Base-by-base conservation (phyloP, 2,113 vertebrate genomes). In the Uropsilus gracilis region DNA sequence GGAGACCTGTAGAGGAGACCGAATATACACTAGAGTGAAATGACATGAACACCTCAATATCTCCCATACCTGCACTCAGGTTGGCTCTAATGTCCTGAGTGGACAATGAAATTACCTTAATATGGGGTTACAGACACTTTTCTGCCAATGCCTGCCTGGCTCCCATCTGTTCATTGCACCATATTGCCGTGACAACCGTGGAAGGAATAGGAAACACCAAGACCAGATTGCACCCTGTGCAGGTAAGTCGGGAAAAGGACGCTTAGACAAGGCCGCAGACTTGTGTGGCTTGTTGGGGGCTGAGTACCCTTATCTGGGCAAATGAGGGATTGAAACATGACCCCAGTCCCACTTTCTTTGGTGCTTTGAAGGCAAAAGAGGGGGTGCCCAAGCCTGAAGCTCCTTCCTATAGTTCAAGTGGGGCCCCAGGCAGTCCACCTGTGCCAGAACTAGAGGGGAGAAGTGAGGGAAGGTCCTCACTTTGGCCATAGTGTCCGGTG, bases 141-240 rank as follows among this genome's bases (percentile, higher is more conserved):
- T 98, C 99, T 20, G 97, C 98, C 61, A 99, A 99, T 71, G 99
- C 99, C 94, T 99, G 99, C 63, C 98, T 99, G 80, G 98, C 99
- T 6, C 99, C 99, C 26, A 83, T 99, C 86, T 99, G 99, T 90
- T 98, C 99, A 32, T 96, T 99, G 42, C 98, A 99, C 95, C 98
- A 98, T 0, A 97, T 98, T 30, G 99, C 99, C 0, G 99, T 99
- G 96, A 99, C 99, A 1, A 99, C 99, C 0, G 99, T 99, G 94
- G 99, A 99, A 97, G 99, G 99, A 28, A 99, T 99, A 32, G 99
- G 99, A 93, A 99, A 98, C 50, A 99, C 99, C 72, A 99, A 99
- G 61, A 98, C 98, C 0, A 98, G 99, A 77, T 93, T 99, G n/a
- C 99, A 99, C 71, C 99, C 99, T 0, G 99, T 99, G 0, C 99